Evolutionary conservation across 2,888 invertebrate genomes (phyloP).

Genomic region (Muscina levida): DNA sequence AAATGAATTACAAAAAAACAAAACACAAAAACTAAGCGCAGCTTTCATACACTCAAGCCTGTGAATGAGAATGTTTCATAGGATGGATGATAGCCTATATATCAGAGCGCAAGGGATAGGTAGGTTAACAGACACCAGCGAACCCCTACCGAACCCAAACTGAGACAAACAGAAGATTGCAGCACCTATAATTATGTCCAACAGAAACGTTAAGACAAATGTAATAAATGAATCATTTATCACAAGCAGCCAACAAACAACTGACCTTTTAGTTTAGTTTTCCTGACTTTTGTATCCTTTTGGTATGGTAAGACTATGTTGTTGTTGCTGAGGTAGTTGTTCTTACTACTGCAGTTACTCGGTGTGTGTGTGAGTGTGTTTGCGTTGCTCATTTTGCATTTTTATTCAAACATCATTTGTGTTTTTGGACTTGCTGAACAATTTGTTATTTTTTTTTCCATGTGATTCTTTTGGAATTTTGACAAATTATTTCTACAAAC

Average conservation of each 20-base stretch:
- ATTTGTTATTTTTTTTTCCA: slow-evolving; percentile 39
- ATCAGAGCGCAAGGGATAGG: neutral
- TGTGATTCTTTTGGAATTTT: slow-evolving; percentile 44
- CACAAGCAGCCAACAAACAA: slow-evolving; percentile 23
- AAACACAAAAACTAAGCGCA: too few relatives aligned
- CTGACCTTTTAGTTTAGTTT: neutral
- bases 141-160: neutral
- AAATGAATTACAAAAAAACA: slow-evolving; percentile 11
- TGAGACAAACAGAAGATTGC: slow-evolving; percentile 4
- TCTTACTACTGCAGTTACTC: too few relatives aligned
- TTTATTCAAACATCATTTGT: slow-evolving; percentile 20
- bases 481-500: slow-evolving; percentile 66
- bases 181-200: slow-evolving; percentile 41
- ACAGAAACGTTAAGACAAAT: slow-evolving; percentile 28
- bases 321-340: too few relatives aligned
- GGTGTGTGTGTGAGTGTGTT: neutral
- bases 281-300: slow-evolving; percentile 28
- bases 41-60: neutral
- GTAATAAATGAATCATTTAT: slow-evolving; percentile 41
- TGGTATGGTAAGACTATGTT: too few relatives aligned
- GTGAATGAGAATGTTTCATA: slow-evolving; percentile 5
- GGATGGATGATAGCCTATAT: slow-evolving; percentile 33
- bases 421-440: neutral
- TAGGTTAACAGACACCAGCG: neutral
- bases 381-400: slow-evolving; percentile 30